Conservation (phyloP, 1,140 invertebrate genomes). For the Pristionchus pacificus region DNA sequence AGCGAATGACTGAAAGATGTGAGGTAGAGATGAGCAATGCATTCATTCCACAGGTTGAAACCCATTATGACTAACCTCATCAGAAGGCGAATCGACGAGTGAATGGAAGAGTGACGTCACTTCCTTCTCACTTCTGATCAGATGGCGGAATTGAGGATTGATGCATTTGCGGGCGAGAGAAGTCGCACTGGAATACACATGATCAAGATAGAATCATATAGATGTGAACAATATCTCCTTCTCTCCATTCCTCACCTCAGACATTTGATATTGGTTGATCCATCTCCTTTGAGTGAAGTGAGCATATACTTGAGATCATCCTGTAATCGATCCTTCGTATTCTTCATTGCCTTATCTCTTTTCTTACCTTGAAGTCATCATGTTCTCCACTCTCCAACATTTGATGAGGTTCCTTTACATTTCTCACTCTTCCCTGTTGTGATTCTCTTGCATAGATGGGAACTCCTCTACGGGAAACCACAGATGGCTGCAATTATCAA, state of each 20-base stretch:
- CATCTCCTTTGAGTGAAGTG: slow-evolving; percentile 26
- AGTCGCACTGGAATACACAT: slow-evolving; percentile 32
- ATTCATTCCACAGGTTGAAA: not conserved
- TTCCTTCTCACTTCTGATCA: slow-evolving; percentile 28
- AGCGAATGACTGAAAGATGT: slow-evolving; percentile 14
- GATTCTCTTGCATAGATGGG: no score
- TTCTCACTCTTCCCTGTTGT: slow-evolving; percentile 20
- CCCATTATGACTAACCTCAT: slow-evolving; percentile 17
- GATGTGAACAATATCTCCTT: slow-evolving; percentile 1
- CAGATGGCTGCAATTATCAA: no score
- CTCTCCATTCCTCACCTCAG: slow-evolving; percentile 27
- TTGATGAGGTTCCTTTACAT: slow-evolving; percentile 39
- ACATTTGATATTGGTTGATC: slow-evolving; percentile 32
- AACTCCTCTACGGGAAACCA: no score
- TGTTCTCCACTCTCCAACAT: slow-evolving; percentile 39
- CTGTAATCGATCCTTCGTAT: no score
- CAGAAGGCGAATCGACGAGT: slow-evolving; percentile 25
- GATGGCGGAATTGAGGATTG: slow-evolving; percentile 38
- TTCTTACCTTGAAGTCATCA: slow-evolving; percentile 38
- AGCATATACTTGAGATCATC: slow-evolving; percentile 42
- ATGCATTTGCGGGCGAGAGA: slow-evolving; percentile 41
- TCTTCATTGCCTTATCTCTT: no score
- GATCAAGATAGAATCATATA: not conserved
- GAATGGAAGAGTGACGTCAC: slow-evolving; percentile 28
- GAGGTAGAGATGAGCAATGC: no score